Evolutionary conservation across 2,113 vertebrate species (phyloP).

Genomic region (Numida meleagris): DNA sequence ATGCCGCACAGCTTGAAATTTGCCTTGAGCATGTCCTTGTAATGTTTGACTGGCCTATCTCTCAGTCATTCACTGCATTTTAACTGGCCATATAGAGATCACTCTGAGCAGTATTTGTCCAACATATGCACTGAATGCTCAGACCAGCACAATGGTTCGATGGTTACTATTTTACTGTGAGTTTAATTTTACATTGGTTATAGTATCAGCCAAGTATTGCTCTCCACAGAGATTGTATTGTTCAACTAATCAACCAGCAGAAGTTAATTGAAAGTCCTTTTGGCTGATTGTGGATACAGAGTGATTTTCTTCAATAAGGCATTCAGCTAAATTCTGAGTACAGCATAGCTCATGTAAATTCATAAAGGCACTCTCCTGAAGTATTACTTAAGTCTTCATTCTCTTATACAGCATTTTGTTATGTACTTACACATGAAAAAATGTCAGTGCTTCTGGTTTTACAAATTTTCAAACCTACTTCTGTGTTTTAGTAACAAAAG

Average conservation of each 20-base stretch:
- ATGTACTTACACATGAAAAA: not conserved
- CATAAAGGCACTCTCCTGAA: not conserved
- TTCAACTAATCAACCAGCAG: conserved; percentile 6
- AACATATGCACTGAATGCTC: not conserved
- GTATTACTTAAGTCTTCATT: not conserved
- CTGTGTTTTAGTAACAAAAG: not conserved
- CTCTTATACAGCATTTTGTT: not conserved
- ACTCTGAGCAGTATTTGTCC: not conserved
- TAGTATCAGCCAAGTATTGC: not conserved
- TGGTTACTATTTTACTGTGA: not conserved
- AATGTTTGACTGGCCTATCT: not conserved
- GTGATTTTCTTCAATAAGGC: not conserved
- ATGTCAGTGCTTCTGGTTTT: not conserved
- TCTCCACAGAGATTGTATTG: not conserved
- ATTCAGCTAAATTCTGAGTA: not conserved
- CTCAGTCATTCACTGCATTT: not conserved
- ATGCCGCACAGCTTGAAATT: not conserved
- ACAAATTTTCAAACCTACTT: not conserved
- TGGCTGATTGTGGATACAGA: not conserved
- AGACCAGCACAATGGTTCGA: not conserved
- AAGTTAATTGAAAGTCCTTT: not conserved
- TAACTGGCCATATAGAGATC: not conserved
- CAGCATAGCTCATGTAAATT: not conserved
- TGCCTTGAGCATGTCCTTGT: not conserved
- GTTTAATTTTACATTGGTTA: not conserved